Evolutionary conservation across 2,797 vertebrate genomes (phyloP).

Genomic region (Cyclura pinguis): DNA sequence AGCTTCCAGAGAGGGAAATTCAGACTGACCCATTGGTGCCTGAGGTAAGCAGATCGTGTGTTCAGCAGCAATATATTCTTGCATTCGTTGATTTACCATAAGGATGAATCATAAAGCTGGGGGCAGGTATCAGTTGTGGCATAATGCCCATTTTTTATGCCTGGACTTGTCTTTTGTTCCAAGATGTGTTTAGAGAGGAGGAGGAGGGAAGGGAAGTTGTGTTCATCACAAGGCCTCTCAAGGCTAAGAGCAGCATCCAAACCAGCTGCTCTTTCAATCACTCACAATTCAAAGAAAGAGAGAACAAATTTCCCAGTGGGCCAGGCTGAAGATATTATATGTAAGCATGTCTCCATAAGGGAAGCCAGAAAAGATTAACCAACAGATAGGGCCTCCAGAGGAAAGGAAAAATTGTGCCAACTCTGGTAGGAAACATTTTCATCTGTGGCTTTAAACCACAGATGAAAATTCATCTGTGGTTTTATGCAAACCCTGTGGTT

Average conservation of each 20-base stretch:
- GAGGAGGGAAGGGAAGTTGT: neutral
- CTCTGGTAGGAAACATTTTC: neutral
- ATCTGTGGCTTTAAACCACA: neutral
- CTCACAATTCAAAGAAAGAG: constrained; percentile 9
- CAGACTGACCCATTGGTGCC: neutral
- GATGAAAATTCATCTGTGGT: neutral
- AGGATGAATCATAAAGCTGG: too few relatives aligned
- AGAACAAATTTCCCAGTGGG: constrained; percentile 11
- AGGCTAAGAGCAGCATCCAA: neutral
- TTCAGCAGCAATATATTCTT: neutral
- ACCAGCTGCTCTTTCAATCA: constrained; percentile 17
- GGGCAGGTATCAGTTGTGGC: too few relatives aligned
- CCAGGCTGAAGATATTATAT: neutral
- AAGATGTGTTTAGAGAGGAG: neutral
- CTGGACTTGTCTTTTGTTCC: neutral
- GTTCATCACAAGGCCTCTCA: neutral
- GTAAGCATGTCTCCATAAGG: neutral
- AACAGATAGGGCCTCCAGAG: neutral
- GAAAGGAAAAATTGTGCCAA: neutral
- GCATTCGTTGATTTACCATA: too few relatives aligned
- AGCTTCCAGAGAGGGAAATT: neutral
- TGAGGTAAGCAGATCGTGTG: neutral
- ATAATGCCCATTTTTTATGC: neutral
- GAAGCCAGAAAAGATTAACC: neutral
- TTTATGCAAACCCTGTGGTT: neutral